These are phyloP conservation scores for Horisme vitalbata DNA, from an alignment of 2,888 invertebrate species.

Conservation along the genomic window DNA sequence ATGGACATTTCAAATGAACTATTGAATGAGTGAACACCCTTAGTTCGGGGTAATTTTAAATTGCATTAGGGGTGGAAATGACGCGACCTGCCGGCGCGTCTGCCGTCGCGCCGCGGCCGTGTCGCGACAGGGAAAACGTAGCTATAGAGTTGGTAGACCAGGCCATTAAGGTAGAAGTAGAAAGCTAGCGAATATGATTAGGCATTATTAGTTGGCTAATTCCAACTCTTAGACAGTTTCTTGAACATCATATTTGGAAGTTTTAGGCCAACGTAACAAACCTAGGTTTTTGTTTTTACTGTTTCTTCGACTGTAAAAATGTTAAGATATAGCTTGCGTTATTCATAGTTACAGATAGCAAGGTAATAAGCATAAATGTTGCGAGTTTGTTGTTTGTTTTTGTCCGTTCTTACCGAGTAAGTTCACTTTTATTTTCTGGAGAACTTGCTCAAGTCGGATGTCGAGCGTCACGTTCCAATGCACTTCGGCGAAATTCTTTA, in stretches of 20 bases:
- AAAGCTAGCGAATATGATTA: conserved; percentile 18
- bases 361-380: too few relatives aligned
- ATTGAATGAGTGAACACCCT: conserved; percentile 49
- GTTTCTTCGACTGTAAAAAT: neutral
- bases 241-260: too few relatives aligned
- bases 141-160: conserved; percentile 10
- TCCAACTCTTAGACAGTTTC: too few relatives aligned
- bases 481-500: conserved; percentile 60
- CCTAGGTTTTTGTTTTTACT: too few relatives aligned
- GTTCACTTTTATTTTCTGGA: conserved; percentile 46
- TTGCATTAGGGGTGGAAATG: conserved; percentile 58
- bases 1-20: conserved; percentile 53
- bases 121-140: conserved; percentile 37
- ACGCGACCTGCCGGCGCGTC: conserved; percentile 44
- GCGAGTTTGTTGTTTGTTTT: conserved; percentile 21
- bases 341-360: too few relatives aligned
- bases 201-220: too few relatives aligned
- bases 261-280: too few relatives aligned
- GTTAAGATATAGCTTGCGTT: too few relatives aligned
- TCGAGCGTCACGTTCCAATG: conserved; percentile 62
- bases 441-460: conserved; percentile 63
- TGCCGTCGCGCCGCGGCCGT: conserved; percentile 37
- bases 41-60: conserved; percentile 67
- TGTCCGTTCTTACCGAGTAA: conserved; percentile 25
- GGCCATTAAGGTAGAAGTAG: conserved; percentile 17